These are phyloP conservation scores for Gobius niger DNA, from an alignment of 2,113 vertebrate genomes.

Conservation along the genomic window DNA sequence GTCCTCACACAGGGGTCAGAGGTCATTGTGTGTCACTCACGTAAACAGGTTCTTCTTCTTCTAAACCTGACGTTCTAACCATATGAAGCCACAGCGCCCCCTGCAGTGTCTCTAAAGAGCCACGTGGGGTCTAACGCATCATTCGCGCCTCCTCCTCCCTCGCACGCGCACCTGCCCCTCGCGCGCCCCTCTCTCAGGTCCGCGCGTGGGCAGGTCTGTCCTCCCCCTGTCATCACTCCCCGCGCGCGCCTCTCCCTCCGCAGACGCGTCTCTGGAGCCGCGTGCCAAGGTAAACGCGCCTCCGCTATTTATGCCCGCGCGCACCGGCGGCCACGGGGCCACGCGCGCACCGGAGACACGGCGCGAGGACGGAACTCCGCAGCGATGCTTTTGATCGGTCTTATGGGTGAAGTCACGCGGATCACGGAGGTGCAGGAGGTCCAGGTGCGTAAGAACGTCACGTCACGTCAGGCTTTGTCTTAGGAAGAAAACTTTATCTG, in stretches of 20 bases:
- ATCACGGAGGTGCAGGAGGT: not conserved
- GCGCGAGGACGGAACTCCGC: not conserved
- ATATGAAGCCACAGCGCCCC: too few species aligned
- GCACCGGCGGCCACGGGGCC: not conserved
- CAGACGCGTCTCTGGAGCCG: constrained; percentile 20
- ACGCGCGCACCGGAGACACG: not conserved
- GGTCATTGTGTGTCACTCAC: too few species aligned
- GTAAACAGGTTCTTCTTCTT: too few species aligned
- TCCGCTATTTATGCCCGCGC: constrained; percentile 85
- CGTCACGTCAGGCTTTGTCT: not conserved
- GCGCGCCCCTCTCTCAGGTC: constrained; percentile 51
- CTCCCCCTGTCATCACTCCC: not conserved
- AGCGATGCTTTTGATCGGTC: not conserved
- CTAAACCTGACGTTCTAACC: too few species aligned
- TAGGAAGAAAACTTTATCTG: too few species aligned
- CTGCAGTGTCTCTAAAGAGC: too few species aligned
- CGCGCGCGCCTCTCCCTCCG: not conserved
- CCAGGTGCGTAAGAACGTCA: not conserved
- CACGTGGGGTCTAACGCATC: too few species aligned
- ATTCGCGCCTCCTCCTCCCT: not conserved
- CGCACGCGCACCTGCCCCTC: constrained; percentile 31
- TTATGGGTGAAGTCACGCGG: not conserved
- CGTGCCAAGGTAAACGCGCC: constrained; percentile 87
- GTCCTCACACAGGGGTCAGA: too few species aligned
- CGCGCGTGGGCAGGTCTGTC: constrained; percentile 72